Conservation (phyloP, 2,797 vertebrate genomes). For the Florisuga fusca region DNA sequence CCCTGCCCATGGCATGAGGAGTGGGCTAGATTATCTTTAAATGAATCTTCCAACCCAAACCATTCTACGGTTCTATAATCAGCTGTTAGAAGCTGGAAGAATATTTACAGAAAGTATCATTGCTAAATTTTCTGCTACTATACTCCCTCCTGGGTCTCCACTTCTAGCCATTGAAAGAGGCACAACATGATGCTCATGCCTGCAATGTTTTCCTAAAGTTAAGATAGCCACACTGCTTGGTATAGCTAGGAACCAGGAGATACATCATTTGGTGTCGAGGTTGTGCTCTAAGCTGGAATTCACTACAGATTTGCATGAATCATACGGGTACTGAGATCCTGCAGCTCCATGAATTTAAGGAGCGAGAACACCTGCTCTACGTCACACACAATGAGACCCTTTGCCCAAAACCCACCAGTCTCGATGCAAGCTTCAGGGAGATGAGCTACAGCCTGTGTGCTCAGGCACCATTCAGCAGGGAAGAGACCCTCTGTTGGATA, state of each 20-base stretch:
- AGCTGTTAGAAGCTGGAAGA: not conserved
- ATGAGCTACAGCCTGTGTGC: not conserved
- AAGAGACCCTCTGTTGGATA: not conserved
- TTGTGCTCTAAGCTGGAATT: not conserved
- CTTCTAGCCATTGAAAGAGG: not conserved
- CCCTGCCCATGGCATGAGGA: not conserved
- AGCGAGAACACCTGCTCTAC: not conserved
- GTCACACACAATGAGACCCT: not conserved
- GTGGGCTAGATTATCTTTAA: not conserved
- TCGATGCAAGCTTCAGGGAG: fast-evolving
- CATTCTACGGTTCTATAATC: not conserved
- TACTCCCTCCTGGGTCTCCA: not conserved
- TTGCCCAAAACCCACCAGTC: not conserved
- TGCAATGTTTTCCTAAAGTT: not conserved
- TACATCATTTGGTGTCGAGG: not conserved
- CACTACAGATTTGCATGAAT: not conserved
- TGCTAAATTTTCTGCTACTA: not conserved
- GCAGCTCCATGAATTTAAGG: not conserved
- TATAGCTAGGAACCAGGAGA: not conserved
- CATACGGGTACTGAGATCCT: not conserved
- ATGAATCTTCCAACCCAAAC: not conserved
- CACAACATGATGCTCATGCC: not conserved
- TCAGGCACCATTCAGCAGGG: not conserved
- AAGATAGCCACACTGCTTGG: not conserved
- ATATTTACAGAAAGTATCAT: not conserved